Evolutionary conservation across 2,113 vertebrate genomes (phyloP).

Genomic region (Rynchops niger): DNA sequence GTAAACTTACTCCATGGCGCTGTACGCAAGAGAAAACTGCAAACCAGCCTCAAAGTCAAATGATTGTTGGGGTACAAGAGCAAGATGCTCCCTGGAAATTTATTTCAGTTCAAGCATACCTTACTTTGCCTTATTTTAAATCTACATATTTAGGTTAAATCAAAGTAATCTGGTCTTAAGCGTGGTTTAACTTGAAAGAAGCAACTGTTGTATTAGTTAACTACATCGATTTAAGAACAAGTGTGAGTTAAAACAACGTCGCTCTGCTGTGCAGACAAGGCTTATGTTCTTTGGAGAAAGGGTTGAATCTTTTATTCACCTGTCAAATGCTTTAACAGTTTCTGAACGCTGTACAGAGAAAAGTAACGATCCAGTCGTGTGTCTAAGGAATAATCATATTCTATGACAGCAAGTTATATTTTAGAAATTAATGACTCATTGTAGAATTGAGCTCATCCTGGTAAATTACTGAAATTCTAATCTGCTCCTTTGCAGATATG

Average conservation of each 20-base stretch:
- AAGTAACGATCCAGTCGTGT: not conserved
- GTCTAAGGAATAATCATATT: constrained; percentile 25
- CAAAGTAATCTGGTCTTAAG: not conserved
- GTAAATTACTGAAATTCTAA: not conserved
- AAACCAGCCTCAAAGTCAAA: not conserved
- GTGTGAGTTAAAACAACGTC: not conserved
- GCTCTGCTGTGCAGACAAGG: not conserved
- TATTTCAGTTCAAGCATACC: not conserved
- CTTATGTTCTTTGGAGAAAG: not conserved
- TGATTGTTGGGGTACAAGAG: too few species aligned
- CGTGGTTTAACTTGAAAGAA: not conserved
- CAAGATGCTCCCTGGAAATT: rapidly evolving
- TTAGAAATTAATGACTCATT: constrained; percentile 61
- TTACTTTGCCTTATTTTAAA: not conserved
- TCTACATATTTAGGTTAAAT: not conserved
- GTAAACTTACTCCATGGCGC: not conserved
- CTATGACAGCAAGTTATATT: constrained; percentile 20
- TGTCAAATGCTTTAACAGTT: not conserved
- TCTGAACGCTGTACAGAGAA: not conserved
- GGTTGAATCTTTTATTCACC: constrained; percentile 20
- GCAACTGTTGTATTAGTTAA: not conserved
- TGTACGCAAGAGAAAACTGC: not conserved
- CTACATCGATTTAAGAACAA: not conserved
- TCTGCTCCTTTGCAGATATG: not conserved
- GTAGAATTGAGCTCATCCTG: constrained; percentile 43